These are phyloP conservation scores for Idris sp. DNA, from an alignment of 1,140 invertebrate genomes.

Conservation along the genomic window DNA sequence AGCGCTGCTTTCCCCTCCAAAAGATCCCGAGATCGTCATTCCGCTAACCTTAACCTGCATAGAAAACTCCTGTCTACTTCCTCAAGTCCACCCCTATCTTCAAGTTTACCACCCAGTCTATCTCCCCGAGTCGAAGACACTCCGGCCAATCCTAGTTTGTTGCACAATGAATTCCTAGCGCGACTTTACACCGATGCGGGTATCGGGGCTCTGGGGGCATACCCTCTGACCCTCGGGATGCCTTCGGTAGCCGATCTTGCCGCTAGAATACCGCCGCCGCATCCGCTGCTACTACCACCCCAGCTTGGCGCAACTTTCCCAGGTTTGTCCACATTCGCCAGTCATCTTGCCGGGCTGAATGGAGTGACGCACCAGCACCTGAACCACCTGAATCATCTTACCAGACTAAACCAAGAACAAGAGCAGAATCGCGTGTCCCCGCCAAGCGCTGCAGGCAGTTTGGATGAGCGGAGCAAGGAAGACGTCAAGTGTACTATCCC, in stretches of 20 bases:
- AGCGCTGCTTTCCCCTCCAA: constrained; percentile 97
- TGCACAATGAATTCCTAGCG: constrained; percentile 89
- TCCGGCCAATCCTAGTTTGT: constrained; percentile 73
- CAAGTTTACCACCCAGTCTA: constrained; percentile 75
- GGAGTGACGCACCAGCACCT: constrained; percentile 80
- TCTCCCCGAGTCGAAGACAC: constrained; percentile 73
- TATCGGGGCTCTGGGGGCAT: constrained; percentile 68
- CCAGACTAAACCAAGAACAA: constrained; percentile 68
- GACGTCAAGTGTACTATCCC: constrained; percentile 80
- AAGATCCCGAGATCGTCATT: constrained; percentile 93
- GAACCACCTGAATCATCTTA: constrained; percentile 79
- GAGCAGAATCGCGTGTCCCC: no score
- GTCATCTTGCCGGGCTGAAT: constrained; percentile 79
- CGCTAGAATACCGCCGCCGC: constrained; percentile 72
- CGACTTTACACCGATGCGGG: constrained; percentile 87
- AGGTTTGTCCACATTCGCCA: constrained; percentile 73
- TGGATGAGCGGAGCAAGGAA: constrained; percentile 71
- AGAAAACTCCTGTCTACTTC: constrained; percentile 90
- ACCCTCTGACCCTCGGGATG: constrained; percentile 64
- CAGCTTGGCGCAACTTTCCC: constrained; percentile 76
- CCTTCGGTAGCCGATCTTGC: constrained; percentile 69
- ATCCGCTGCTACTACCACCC: constrained; percentile 70
- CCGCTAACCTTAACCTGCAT: constrained; percentile 94
- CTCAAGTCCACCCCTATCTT: constrained; percentile 78
- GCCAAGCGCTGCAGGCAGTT: constrained; percentile 52